Evolutionary conservation across 2,113 vertebrate species (phyloP), one percentile per base, ranked within the genome.

Genomic region (Axis porcinus): DNA sequence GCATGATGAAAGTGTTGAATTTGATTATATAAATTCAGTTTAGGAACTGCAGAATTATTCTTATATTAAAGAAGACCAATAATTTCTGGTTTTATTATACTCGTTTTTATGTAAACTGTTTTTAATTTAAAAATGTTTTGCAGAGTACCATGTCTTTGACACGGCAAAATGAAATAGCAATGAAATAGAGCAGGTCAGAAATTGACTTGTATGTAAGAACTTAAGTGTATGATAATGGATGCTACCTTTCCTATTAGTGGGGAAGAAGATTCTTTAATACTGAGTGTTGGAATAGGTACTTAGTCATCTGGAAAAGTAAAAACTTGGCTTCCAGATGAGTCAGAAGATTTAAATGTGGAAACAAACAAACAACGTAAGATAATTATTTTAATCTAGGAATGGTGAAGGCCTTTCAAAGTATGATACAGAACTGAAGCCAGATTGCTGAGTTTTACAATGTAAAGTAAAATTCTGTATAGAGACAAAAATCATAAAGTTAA

Each of bases 81-180:
- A 78, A 82, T 91, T 97, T 96, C 76, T 94, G 60, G 58, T 90
- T 95, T 95, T 81, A 36, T 74, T 89, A 36, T 93, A 52, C 19
- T 16, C 25, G 76, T 67, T 84, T 95, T 64, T 95, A 50, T 76
- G 28, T 92, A 94, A 96, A 78, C 28, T 88, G 43, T 55, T 91
- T 93, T 96, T 81, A 85, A 84, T 70, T 95, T 98, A 76, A 54
- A 94, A 95, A 74, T 89, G 11, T 91, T 97, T 94, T 95, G 58
- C 88, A 92, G 74, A 94, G 55, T 97, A 81, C 13, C 13, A 23
- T 92, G 36, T 33, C 67, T 95, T 82, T 91, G 86, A 33, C 40
- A 91, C 27, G 55, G 70, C 23, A 76, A 27, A 76, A 76, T 89
- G 87, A 58, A 70, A 21, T 55, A 96, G n/a, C 62, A 92, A 11